Evolutionary conservation across 2,888 invertebrate genomes (phyloP), one percentile per base, ranked within the genome.

Genomic region (Odontomyia ornata): DNA sequence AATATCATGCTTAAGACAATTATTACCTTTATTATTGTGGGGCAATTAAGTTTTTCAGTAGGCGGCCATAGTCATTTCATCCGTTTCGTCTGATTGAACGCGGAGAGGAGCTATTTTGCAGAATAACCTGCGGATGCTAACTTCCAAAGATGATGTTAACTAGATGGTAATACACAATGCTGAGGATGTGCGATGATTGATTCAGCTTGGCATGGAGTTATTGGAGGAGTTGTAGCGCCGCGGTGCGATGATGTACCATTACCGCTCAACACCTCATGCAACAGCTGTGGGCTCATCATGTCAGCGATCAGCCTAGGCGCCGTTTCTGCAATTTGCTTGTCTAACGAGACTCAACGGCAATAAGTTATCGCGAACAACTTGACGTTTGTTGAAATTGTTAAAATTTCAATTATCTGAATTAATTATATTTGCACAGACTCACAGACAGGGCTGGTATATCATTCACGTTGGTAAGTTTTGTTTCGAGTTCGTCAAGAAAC

Each of bases 371-470:
- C 65, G 1, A 36, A 36, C 18, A 21, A 65, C 65, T 18, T 65
- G 65, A 65, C 65, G 65, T 65, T 65, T n/a, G 65, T 65, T 65
- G 65, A 65, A 65, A 65, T 36, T 65, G 65, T 30, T 65, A 65
- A 65, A 65, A 65, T 65, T 65, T 65, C 65, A 65, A 65, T 65
- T 65, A 36, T 27, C 65, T n/a, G 65, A 36, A 65, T 65, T 65
- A 65, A 65, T 65, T 65, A 65, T 36, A 65, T 65, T 36, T 65
- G 30, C 28, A n/a, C 36, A 18, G 30, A 18, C 5, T 52, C 3
- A 4, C 52, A 52, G 52, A 52, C 52, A 52, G 7, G 43, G n/a
- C n/a, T n/a, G n/a, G n/a, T n/a, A n/a, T n/a, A n/a, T n/a, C n/a
- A n/a, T n/a, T n/a, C n/a, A n/a, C n/a, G n/a, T n/a, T n/a, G n/a